phyloP scores from a whole-genome alignment of 1,140 invertebrate species.

The Ceratina japonica region DNA sequence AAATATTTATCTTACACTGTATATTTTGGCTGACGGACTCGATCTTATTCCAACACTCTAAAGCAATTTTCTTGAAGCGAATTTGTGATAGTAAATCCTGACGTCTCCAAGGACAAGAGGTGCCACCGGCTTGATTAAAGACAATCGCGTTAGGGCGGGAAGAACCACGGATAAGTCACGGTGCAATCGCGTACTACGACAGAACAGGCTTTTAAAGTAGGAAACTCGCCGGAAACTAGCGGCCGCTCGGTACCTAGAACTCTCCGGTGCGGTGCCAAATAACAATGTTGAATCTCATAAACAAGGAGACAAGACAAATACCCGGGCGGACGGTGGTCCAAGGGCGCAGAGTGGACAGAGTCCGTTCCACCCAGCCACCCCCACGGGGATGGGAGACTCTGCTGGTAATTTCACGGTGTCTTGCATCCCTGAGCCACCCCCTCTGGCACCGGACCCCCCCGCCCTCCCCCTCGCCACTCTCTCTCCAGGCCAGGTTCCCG shows the following conservation, averaged over 20 bases:
- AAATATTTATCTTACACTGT: no score
- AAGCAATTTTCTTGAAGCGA: not conserved
- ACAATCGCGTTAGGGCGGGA: slow-evolving; percentile 50
- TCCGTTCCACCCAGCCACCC: slow-evolving; percentile 75
- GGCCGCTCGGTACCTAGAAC: slow-evolving; percentile 69
- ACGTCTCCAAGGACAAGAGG: not conserved
- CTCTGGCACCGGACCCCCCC: slow-evolving; percentile 29
- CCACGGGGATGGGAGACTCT: slow-evolving; percentile 77
- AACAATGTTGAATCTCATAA: slow-evolving; percentile 81
- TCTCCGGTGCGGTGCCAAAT: slow-evolving; percentile 79
- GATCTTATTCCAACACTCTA: no score
- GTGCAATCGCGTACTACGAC: slow-evolving; percentile 63
- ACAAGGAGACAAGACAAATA: slow-evolving; percentile 81
- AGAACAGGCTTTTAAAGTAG: slow-evolving; percentile 77
- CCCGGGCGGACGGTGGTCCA: slow-evolving; percentile 73
- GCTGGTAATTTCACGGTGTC: slow-evolving; percentile 81
- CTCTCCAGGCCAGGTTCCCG: no score
- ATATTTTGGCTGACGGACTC: no score
- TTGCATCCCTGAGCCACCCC: slow-evolving; percentile 78
- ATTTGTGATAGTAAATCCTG: not conserved
- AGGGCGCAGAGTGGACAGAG: slow-evolving; percentile 78
- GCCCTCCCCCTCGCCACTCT: not conserved
- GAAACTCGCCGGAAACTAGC: slow-evolving; percentile 76
- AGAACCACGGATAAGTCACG: slow-evolving; percentile 63
- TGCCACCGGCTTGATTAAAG: slow-evolving; percentile 57